A percentile compares a stretch with the other conserved stretches of the same genome.
These are phyloP conservation scores for Sinocyclocheilus grahami DNA, from an alignment of 2,113 vertebrate species.

Conservation along the genomic window DNA sequence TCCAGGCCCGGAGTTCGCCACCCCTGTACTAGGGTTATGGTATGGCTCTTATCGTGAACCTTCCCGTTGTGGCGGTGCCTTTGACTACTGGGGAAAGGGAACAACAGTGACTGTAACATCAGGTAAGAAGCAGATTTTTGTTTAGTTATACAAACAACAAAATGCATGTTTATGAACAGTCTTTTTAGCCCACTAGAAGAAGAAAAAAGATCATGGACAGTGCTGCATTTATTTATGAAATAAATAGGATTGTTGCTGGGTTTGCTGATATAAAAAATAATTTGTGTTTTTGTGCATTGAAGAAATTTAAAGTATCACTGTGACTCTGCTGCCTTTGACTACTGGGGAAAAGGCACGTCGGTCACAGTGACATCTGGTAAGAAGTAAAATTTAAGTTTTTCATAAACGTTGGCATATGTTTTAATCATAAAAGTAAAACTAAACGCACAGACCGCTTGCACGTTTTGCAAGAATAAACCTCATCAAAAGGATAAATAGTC, in stretches of 20 bases:
- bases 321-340: conserved; percentile 24
- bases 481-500: neutral
- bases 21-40: neutral
- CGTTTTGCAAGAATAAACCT: neutral
- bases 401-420: neutral
- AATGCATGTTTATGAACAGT: neutral
- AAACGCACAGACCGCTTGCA: neutral
- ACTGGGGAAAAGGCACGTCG: conserved; percentile 39
- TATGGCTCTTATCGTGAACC: neutral
- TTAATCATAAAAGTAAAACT: neutral
- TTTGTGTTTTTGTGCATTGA: neutral
- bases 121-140: conserved; percentile 57
- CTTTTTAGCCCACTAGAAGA: neutral
- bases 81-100: conserved; percentile 57
- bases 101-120: conserved; percentile 48
- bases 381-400: neutral
- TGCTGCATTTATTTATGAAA: neutral
- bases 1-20: no score
- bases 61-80: conserved; percentile 38
- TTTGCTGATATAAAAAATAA: neutral
- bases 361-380: conserved; percentile 36
- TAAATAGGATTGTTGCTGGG: neutral
- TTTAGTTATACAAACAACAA: neutral
- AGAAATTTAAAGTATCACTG: neutral
- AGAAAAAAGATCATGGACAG: neutral